A percentile compares a stretch with the other conserved stretches of the same genome.
These are phyloP conservation scores for Dryoscopus gambensis DNA, from an alignment of 2,113 vertebrate genomes.

Conservation along the genomic window DNA sequence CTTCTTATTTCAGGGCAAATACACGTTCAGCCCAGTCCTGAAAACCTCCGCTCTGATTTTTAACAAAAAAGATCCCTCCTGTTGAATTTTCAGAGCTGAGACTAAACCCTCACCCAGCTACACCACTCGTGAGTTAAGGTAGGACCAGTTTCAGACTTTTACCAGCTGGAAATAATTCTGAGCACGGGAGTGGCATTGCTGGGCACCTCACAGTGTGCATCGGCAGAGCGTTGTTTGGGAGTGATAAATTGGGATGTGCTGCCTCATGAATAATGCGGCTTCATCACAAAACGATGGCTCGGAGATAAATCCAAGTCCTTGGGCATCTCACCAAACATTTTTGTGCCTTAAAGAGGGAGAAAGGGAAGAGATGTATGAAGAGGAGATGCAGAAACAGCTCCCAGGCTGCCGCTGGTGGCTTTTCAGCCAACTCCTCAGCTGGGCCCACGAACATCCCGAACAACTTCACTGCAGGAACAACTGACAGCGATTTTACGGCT, in stretches of 20 bases:
- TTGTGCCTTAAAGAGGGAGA: background rate
- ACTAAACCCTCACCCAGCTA: background rate
- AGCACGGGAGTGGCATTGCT: background rate
- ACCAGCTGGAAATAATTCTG: background rate
- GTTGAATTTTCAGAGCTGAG: background rate
- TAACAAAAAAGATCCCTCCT: background rate
- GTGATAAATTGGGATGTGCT: background rate
- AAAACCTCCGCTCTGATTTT: background rate
- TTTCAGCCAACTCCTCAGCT: background rate
- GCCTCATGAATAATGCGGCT: background rate
- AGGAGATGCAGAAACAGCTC: background rate
- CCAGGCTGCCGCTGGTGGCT: background rate
- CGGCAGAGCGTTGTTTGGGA: background rate
- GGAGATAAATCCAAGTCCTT: background rate
- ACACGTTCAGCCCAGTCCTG: background rate
- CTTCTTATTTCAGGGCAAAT: background rate
- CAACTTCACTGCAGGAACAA: background rate
- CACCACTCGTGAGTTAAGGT: background rate
- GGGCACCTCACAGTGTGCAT: background rate
- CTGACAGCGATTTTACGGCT: background rate
- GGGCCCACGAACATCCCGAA: background rate
- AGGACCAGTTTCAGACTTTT: background rate
- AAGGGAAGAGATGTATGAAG: background rate
- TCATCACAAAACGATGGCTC: background rate
- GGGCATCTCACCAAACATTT: background rate